Conservation (phyloP, 2,888 invertebrate genomes). For the Carpatolechia fugitivella region DNA sequence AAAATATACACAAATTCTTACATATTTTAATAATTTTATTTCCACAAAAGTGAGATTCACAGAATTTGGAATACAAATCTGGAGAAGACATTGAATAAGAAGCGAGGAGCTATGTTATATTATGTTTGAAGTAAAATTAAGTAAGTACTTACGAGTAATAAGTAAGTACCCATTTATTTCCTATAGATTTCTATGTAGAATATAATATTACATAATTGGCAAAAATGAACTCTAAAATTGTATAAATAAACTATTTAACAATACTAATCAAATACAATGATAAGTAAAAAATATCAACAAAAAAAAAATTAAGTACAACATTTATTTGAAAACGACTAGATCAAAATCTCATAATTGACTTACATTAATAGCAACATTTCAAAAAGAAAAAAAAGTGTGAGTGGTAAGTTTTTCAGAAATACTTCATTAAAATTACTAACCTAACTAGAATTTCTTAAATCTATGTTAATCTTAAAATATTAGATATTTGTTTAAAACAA, state of each 20-base stretch:
- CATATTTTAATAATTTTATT: conserved; percentile 32
- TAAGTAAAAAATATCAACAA: background rate
- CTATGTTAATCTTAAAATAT: too few species aligned
- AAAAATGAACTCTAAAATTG: conserved; percentile 15
- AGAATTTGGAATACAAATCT: conserved; percentile 34
- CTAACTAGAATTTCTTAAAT: too few species aligned
- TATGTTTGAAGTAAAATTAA: too few species aligned
- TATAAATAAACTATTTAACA: background rate
- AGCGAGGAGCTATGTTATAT: background rate
- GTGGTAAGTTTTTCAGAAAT: too few species aligned
- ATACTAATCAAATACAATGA: background rate
- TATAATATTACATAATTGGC: conserved; percentile 5
- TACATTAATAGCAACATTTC: conserved; percentile 9
- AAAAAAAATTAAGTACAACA: conserved; percentile 11
- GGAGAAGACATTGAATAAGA: background rate
- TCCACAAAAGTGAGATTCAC: conserved; percentile 43
- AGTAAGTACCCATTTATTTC: too few species aligned
- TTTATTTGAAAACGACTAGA: conserved; percentile 74
- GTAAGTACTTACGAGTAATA: too few species aligned
- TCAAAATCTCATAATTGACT: conserved; percentile 60
- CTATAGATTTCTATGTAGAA: background rate
- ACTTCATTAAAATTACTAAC: too few species aligned
- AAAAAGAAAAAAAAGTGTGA: background rate
- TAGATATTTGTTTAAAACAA: too few species aligned
- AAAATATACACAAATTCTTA: background rate